Conservation (phyloP, 1,140 invertebrate genomes). For the Caerostris extrusa region DNA sequence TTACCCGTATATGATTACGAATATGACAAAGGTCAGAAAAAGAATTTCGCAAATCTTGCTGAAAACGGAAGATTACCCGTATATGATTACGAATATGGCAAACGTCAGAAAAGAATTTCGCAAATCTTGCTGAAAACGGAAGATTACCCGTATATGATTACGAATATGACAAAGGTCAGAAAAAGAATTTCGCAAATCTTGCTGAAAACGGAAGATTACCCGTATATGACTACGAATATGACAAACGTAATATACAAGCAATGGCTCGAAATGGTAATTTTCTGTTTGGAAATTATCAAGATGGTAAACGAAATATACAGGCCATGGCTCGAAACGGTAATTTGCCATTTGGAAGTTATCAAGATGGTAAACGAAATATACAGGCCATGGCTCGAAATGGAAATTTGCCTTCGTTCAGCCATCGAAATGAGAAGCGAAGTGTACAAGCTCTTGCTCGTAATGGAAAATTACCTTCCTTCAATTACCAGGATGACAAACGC, state of each 20-base stretch:
- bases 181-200: constrained; percentile 22
- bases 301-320: constrained; percentile 46
- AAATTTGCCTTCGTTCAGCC: not conserved
- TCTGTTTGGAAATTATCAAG: not conserved
- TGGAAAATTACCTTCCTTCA: not conserved
- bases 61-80: not conserved
- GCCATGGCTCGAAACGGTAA: constrained; percentile 51
- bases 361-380: constrained; percentile 23
- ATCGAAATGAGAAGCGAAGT: not conserved
- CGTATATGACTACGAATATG: not conserved
- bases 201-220: not conserved
- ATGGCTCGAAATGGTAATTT: constrained; percentile 51
- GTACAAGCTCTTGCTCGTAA: constrained; percentile 40
- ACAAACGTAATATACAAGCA: constrained; percentile 31
- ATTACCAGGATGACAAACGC: not conserved
- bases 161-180: constrained; percentile 21
- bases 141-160: not conserved
- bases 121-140: not conserved
- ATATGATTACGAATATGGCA: not conserved
- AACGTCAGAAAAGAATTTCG: constrained; percentile 52
- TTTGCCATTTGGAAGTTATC: not conserved
- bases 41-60: not conserved
- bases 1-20: not conserved
- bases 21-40: constrained; percentile 20
- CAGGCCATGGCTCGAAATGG: not conserved